A percentile compares a stretch with the other conserved stretches of the same genome.
These are phyloP conservation scores for Alloplasta piceator DNA, from an alignment of 2,888 invertebrate genomes.

Conservation along the genomic window DNA sequence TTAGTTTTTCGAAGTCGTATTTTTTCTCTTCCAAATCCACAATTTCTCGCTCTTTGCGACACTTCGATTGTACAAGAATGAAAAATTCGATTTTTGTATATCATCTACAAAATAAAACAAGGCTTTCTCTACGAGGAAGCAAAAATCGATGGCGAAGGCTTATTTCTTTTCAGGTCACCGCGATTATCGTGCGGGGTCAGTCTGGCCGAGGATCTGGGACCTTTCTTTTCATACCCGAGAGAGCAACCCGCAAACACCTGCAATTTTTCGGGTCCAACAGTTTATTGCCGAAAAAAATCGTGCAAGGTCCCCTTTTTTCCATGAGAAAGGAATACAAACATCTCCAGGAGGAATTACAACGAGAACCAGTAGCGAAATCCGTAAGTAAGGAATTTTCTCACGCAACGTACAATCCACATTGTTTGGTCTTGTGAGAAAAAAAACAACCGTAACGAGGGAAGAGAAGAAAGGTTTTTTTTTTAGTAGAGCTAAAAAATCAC, in stretches of 20 bases:
- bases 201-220: not conserved
- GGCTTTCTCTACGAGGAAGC: not conserved
- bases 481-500: not conserved
- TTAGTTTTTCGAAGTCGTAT: too few species aligned
- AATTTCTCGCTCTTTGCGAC: too few species aligned
- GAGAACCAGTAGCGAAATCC: conserved; percentile 29
- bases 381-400: conserved; percentile 37
- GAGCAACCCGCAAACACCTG: not conserved
- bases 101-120: not conserved
- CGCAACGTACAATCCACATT: conserved; percentile 14
- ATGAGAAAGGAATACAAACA: conserved; percentile 1
- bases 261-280: not conserved
- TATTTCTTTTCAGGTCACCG: conserved; percentile 43
- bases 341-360: not conserved
- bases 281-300: not conserved
- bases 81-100: too few species aligned
- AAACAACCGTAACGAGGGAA: too few species aligned
- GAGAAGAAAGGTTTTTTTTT: conserved; percentile 32
- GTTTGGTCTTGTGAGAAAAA: too few species aligned
- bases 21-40: too few species aligned
- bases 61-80: too few species aligned
- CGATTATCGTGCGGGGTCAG: conserved; percentile 34
- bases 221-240: not conserved
- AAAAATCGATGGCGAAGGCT: too few species aligned
- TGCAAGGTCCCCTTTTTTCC: not conserved